Conservation (phyloP, 2,888 invertebrate species). For the Clostera curtula region DNA sequence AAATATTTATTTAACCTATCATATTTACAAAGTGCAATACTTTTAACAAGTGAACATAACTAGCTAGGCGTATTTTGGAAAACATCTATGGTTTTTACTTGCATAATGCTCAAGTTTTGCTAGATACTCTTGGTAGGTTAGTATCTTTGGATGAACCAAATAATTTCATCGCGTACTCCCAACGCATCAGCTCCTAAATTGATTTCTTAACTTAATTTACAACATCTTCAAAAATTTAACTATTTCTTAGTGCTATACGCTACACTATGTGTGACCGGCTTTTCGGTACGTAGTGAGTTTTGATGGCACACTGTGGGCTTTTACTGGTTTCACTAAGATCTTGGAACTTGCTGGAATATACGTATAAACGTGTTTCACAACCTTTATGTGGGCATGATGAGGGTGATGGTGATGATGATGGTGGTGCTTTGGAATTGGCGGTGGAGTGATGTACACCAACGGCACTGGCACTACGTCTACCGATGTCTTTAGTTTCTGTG, state of each 20-base stretch:
- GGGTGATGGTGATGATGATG: conserved; percentile 14
- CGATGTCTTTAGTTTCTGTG: conserved; percentile 52
- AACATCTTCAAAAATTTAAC: too few relatives aligned
- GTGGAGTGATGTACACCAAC: conserved; percentile 58
- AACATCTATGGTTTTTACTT: too few relatives aligned
- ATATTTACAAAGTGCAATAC: conserved; percentile 38
- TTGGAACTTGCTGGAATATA: conserved; percentile 47
- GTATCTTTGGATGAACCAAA: too few relatives aligned
- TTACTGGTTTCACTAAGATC: conserved; percentile 50
- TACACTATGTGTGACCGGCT: conserved; percentile 24
- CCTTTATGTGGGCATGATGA: conserved; percentile 33
- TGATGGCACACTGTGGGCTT: conserved; percentile 29
- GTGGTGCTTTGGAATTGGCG: conserved; percentile 36
- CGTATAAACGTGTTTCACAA: conserved; percentile 46
- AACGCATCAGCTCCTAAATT: too few relatives aligned
- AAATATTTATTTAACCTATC: conserved; percentile 28
- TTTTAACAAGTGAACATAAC: conserved; percentile 44
- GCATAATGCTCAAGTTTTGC: too few relatives aligned
- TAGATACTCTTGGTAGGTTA: conserved; percentile 48
- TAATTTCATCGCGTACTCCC: too few relatives aligned
- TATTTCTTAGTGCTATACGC: too few relatives aligned
- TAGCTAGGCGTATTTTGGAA: too few relatives aligned
- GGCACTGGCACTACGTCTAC: conserved; percentile 63
- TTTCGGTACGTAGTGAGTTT: conserved; percentile 32
- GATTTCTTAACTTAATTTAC: too few relatives aligned